phyloP scores from a whole-genome alignment of 2,113 vertebrate species.

The Scomber japonicus region DNA sequence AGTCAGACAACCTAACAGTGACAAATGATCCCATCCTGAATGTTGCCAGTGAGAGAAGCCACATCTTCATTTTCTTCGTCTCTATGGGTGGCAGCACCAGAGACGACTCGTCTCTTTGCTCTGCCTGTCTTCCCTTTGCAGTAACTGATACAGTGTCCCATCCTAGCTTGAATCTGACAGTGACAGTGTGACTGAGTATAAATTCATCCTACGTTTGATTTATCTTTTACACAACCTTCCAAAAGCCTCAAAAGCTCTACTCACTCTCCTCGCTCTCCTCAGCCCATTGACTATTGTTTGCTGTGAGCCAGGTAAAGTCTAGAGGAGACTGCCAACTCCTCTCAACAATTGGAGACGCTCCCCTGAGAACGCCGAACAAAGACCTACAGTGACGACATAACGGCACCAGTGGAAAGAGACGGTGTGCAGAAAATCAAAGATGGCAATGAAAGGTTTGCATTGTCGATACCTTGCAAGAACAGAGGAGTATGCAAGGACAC shows the following conservation, averaged over 20 bases:
- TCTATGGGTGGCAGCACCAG: slow-evolving; percentile 1
- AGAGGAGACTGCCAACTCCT: slow-evolving; percentile 46
- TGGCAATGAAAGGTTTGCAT: slow-evolving; percentile 46
- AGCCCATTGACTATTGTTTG: slow-evolving; percentile 23
- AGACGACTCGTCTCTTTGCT: not conserved
- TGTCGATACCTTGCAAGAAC: slow-evolving; percentile 51
- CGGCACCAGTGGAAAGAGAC: slow-evolving; percentile 17
- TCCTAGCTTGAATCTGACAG: not conserved
- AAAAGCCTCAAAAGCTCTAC: slow-evolving; percentile 30
- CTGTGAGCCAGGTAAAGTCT: slow-evolving; percentile 37
- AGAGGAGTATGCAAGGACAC: slow-evolving; percentile 12
- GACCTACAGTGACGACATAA: slow-evolving; percentile 36
- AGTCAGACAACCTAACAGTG: too few species aligned
- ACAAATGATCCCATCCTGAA: not conserved
- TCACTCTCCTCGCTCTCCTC: not conserved
- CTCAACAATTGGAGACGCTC: slow-evolving; percentile 33
- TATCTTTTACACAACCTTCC: slow-evolving; percentile 22
- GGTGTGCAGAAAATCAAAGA: slow-evolving; percentile 28
- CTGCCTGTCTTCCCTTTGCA: not conserved
- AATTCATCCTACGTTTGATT: slow-evolving; percentile 22
- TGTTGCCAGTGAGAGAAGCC: not conserved
- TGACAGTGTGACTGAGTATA: not conserved
- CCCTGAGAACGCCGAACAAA: slow-evolving; percentile 43
- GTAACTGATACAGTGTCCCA: not conserved
- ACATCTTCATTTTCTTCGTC: not conserved